Percentiles rank a stretch among this genome's conserved stretches.
These are phyloP conservation scores for Macrocentrus cingulum DNA, from an alignment of 1,140 invertebrate genomes.

Conservation along the genomic window DNA sequence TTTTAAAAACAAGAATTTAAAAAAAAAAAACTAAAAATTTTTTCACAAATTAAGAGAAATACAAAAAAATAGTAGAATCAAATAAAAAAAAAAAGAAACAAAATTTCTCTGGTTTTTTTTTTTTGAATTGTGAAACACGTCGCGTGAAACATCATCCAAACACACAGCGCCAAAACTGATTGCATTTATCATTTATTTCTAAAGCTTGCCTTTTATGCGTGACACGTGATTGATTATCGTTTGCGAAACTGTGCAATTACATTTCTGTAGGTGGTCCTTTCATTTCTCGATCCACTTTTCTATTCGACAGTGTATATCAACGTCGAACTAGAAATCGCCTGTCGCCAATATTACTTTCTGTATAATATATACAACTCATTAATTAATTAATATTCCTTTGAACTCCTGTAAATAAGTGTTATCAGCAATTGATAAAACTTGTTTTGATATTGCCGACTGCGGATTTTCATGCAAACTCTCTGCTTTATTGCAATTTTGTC, in stretches of 20 bases:
- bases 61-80: too few relatives aligned
- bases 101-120: too few relatives aligned
- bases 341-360: background rate
- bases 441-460: background rate
- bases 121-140: too few relatives aligned
- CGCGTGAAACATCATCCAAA: background rate
- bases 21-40: too few relatives aligned
- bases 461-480: background rate
- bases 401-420: background rate
- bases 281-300: constrained; percentile 27
- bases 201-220: background rate
- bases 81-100: too few relatives aligned
- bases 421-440: background rate
- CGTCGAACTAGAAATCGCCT: constrained; percentile 16
- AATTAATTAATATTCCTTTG: too few relatives aligned
- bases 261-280: constrained; percentile 23
- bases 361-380: too few relatives aligned
- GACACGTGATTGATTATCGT: constrained; percentile 15
- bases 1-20: too few relatives aligned
- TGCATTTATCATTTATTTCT: constrained; percentile 4
- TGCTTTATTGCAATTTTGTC: too few relatives aligned
- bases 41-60: too few relatives aligned
- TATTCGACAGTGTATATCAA: constrained; percentile 9
- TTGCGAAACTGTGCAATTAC: constrained; percentile 24
- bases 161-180: background rate